A percentile compares a stretch with the other conserved stretches of the same genome.
These are phyloP conservation scores for Drosophila leonis DNA, from an alignment of 2,888 invertebrate genomes.

Conservation along the genomic window DNA sequence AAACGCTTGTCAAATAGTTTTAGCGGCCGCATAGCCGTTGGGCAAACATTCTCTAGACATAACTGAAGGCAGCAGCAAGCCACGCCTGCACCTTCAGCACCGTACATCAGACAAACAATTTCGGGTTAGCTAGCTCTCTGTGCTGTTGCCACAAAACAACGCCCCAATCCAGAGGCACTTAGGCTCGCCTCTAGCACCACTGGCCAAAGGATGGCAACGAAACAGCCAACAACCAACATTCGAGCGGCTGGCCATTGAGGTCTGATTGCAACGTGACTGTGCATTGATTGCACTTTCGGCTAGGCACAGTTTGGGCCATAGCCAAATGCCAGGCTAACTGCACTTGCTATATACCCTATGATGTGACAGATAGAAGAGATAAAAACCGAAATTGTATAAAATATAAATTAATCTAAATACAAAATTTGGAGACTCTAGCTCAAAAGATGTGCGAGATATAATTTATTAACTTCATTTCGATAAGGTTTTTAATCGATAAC, in stretches of 20 bases:
- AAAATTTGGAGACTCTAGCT: no score
- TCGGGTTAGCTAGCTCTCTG: background rate
- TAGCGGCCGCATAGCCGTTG: conserved; percentile 20
- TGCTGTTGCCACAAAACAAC: conserved; percentile 16
- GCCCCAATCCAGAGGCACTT: background rate
- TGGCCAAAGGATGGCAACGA: background rate
- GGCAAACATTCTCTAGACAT: conserved; percentile 23
- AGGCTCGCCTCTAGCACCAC: background rate
- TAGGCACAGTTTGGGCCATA: background rate
- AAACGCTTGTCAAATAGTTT: conserved; percentile 39
- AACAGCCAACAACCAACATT: no score
- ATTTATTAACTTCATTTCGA: no score
- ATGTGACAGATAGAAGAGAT: background rate
- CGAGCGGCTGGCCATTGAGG: conserved; percentile 4
- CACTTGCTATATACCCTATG: background rate
- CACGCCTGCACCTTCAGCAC: background rate
- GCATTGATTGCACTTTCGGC: conserved; percentile 40
- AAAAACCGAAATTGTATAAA: no score
- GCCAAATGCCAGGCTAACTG: background rate
- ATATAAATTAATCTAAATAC: no score
- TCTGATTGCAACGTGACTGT: conserved; percentile 47
- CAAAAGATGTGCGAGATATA: no score
- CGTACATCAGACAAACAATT: conserved; percentile 24
- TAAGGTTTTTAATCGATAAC: no score
- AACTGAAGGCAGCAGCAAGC: background rate